Base-by-base conservation (phyloP, 1,140 invertebrate species). In the Macrostomum lignano region DNA sequence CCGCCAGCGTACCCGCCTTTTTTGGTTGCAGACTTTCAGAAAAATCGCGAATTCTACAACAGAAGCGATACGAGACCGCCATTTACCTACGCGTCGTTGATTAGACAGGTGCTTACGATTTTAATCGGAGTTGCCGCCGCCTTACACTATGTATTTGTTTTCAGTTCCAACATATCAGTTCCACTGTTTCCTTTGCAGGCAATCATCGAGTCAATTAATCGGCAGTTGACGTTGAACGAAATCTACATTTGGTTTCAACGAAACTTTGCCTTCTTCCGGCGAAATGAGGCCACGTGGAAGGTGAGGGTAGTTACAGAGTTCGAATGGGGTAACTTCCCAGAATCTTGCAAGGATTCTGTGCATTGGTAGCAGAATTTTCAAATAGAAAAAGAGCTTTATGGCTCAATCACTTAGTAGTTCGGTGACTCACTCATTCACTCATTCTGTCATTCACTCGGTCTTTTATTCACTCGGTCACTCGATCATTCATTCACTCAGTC, bases 181-280 rank as follows among this genome's bases (percentile, higher is more conserved):
- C 36, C 37, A 33, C 28, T 32, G 33, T 13, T 22, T 36, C 28
- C 37, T 17, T 42, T 46, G n/a, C 38, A 82, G 81, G 76, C 84
- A 9, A 98, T 98, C 45, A 88, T 94, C 51, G 88, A 96, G 65
- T 88, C 86, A 39, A 79, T 81, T 25, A 84, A 94, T 47, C 84
- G 84, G 54, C 88, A 98, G 55, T 63, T 98, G 46, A 96, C 88
- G 5, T 63, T 98, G 34, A 96, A 96, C 58, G 88, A 98, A 67
- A 94, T 96, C 44, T 98, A 96, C 67, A 93, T 91, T 62, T 98
- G 88, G 88, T 96, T 98, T 67, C 82, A 91, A 63, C 81, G 78
- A 46, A 94, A 84, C n/a, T 98, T 98, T 66, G 88, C 82, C 55
- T 98, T 93, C 64, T 98, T 96, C 63, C 67, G 86, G 49, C 68